Evolutionary conservation across 2,113 vertebrate species (phyloP).

Genomic region (Tetrao urogallus): DNA sequence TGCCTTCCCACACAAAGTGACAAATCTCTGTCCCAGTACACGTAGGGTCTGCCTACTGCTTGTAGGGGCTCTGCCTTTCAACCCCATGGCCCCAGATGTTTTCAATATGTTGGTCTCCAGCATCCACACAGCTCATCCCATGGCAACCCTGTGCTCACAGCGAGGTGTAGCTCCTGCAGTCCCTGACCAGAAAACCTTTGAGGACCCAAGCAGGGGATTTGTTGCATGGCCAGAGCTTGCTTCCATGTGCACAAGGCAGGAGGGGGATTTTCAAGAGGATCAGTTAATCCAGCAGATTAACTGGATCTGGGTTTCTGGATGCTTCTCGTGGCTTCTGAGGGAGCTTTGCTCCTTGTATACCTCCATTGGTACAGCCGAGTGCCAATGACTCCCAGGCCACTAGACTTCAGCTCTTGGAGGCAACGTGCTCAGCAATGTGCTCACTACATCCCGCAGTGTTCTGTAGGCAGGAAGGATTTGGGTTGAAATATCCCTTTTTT

Average conservation of each 20-base stretch:
- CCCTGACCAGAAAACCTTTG: not conserved
- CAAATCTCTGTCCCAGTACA: not conserved
- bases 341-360: accelerated
- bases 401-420: not conserved
- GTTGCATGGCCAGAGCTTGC: not conserved
- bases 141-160: not conserved
- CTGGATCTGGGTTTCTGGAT: not conserved
- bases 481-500: not conserved
- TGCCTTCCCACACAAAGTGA: not conserved
- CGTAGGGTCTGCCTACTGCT: not conserved
- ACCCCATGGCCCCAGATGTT: accelerated
- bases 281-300: accelerated
- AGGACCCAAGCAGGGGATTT: not conserved
- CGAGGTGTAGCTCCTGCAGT: not conserved
- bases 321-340: not conserved
- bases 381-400: not conserved
- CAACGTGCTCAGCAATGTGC: not conserved
- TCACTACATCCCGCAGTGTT: not conserved
- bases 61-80: not conserved
- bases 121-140: not conserved
- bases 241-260: not conserved
- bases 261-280: not conserved
- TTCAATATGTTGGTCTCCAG: not conserved
- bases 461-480: not conserved
- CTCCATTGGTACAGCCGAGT: not conserved